Evolutionary conservation across 2,113 vertebrate genomes (phyloP).

Genomic region (Eira barbara): DNA sequence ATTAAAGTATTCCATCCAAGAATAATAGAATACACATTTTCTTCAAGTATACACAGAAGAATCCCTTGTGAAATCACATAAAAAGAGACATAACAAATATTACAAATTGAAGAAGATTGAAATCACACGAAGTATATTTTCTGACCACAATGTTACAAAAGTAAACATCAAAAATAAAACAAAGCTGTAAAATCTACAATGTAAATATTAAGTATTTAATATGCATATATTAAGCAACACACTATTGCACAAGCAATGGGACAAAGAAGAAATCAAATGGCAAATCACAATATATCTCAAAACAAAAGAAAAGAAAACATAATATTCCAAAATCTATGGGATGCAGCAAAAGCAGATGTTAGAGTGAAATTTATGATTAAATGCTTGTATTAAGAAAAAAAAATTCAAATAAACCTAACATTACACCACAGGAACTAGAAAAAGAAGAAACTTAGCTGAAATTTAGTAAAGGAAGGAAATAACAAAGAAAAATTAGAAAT

Average conservation of each 20-base stretch:
- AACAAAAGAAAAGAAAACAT: background rate
- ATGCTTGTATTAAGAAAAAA: background rate
- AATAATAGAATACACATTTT: background rate
- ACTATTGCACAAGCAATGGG: background rate
- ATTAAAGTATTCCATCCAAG: background rate
- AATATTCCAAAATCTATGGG: background rate
- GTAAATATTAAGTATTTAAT: background rate
- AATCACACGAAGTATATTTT: background rate
- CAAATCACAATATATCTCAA: background rate
- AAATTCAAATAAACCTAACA: background rate
- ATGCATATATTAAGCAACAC: background rate
- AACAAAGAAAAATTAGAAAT: background rate
- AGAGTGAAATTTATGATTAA: background rate
- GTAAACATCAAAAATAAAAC: background rate
- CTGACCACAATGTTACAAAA: background rate
- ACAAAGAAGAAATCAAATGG: background rate
- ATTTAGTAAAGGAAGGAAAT: background rate
- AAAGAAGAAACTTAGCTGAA: background rate
- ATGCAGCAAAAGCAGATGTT: background rate
- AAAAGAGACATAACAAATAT: background rate
- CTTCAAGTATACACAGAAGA: background rate
- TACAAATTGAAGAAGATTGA: background rate
- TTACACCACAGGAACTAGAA: background rate
- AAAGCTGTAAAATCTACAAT: background rate
- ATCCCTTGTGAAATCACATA: background rate